Base-by-base conservation (phyloP, 2,797 vertebrate species). In the Tarsius wallacei region DNA sequence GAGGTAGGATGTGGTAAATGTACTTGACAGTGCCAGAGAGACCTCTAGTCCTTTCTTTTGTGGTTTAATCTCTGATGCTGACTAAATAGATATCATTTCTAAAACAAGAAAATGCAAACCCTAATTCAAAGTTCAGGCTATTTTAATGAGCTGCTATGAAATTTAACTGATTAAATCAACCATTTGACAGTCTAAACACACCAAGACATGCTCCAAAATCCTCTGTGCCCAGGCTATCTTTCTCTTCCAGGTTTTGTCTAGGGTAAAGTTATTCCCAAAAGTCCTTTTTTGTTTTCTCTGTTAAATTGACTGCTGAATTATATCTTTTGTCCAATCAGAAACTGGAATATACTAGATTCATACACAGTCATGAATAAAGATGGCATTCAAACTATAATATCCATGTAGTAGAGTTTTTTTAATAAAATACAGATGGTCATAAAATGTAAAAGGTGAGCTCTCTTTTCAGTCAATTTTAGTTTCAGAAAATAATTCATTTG, bases 401-500 rank as follows among this genome's bases (percentile, higher is more conserved):
- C 78, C 53, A 83, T 91, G 42, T 61, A 82, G 19, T 59, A 28
- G 68, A 61, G 33, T 49, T 73, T 91, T 66, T 80, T 86, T 70
- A 47, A 81, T 71, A 64, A 94, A 95, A 82, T 77, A 55, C 53
- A 80, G 22, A 74, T 70, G 7, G 64, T 2, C 36, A 78, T 47
- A 90, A 66, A 51, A 87, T 70, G 87, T 94, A 83, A 74, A 78
- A 84, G 15, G 19, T 74, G 6, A 73, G 19, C 16, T 87, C 16
- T 74, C 5, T 55, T 90, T 87, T 53, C 15, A 87, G 42, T 94
- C 24, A 26, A 42, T 70, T 80, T 63, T 80, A 63, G 36, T 61
- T 91, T 93, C 47, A 96, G 31, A 84, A 70, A 87, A 81, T 10
- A 87, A 80, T 53, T 86, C 12, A 97, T 66, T 73, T 91, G n/a